Evolutionary conservation across 2,888 invertebrate genomes (phyloP).

Genomic region (Bhutanitis thaidina): DNA sequence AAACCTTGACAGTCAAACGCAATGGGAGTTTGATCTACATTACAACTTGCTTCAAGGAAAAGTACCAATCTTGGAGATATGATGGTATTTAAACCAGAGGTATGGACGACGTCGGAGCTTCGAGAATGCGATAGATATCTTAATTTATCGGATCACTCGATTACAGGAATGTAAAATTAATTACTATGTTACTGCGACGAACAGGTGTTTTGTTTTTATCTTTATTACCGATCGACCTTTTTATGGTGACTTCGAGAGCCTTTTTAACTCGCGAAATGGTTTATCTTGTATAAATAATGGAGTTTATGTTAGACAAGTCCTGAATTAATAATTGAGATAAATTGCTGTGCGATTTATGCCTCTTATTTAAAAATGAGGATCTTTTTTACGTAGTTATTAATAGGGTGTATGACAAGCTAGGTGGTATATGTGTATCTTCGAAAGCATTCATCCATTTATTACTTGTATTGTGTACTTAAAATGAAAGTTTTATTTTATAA

Average conservation of each 20-base stretch:
- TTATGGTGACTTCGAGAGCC: background rate
- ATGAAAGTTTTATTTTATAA: too few species aligned
- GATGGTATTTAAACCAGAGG: slow-evolving; percentile 13
- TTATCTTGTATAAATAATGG: too few species aligned
- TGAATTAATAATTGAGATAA: too few species aligned
- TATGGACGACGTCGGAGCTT: background rate
- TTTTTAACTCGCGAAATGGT: too few species aligned
- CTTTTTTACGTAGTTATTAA: too few species aligned
- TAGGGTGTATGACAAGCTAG: too few species aligned
- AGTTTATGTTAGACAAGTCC: too few species aligned
- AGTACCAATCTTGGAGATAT: slow-evolving; percentile 9
- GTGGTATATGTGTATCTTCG: too few species aligned
- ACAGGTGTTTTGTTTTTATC: slow-evolving; percentile 7
- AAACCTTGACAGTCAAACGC: slow-evolving; percentile 13
- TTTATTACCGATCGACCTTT: slow-evolving; percentile 1
- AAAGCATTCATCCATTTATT: too few species aligned
- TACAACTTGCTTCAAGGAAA: slow-evolving; percentile 14
- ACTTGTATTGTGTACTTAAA: too few species aligned
- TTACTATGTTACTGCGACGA: background rate
- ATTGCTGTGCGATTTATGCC: too few species aligned
- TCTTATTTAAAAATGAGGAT: too few species aligned
- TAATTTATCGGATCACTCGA: slow-evolving; percentile 10
- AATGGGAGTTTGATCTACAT: slow-evolving; percentile 10
- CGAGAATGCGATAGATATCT: slow-evolving; percentile 17
- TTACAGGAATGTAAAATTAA: slow-evolving; percentile 4